These are phyloP conservation scores for Chionoecetes opilio DNA, from an alignment of 1,140 invertebrate species.

Conservation along the genomic window DNA sequence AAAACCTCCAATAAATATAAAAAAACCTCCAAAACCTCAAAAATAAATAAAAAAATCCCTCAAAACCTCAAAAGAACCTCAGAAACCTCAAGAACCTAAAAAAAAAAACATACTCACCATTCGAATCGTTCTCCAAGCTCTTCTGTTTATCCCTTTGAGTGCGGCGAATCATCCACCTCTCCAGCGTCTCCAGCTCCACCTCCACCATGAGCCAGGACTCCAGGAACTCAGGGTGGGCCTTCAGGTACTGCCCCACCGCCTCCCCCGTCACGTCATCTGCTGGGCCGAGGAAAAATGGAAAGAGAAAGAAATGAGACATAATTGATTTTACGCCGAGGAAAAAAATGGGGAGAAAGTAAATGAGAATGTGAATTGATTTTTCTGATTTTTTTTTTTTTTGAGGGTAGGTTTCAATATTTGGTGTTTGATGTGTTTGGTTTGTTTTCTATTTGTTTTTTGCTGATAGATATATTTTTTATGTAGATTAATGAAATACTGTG, in stretches of 20 bases:
- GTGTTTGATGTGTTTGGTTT: no score
- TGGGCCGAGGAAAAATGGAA: not conserved
- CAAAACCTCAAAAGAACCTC: not conserved
- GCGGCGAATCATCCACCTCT: conserved; percentile 87
- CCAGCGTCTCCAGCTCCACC: conserved; percentile 86
- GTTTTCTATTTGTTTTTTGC: no score
- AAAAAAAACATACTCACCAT: conserved; percentile 56
- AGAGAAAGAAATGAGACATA: not conserved
- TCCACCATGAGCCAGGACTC: conserved; percentile 86
- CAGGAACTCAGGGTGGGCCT: conserved; percentile 86
- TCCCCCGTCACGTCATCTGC: conserved; percentile 82
- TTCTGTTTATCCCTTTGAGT: conserved; percentile 84
- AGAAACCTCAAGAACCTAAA: no score
- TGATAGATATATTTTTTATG: no score
- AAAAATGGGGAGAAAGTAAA: not conserved
- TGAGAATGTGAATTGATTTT: no score
- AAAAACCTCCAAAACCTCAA: not conserved
- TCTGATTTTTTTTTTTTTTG: no score
- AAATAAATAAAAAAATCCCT: not conserved
- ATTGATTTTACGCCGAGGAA: no score
- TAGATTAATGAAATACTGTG: no score
- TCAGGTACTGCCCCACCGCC: conserved; percentile 84
- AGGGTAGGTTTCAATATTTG: no score
- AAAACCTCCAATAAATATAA: not conserved
- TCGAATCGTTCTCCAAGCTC: conserved; percentile 70